Evolutionary conservation across 2,113 vertebrate species (phyloP), one percentile per base, ranked within the genome.

Genomic region (Brachypodius melanocephalos): DNA sequence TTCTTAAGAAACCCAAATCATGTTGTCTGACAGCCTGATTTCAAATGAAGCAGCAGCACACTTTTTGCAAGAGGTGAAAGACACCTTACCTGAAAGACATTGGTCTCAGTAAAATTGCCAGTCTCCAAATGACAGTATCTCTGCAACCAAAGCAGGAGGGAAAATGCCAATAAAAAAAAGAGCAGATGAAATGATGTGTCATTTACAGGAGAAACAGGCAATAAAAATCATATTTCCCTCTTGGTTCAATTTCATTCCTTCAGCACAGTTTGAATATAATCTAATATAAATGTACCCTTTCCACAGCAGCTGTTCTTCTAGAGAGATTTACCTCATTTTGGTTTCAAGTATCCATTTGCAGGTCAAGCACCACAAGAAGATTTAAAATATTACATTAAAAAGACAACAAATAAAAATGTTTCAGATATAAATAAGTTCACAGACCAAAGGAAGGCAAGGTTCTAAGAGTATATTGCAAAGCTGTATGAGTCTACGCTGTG

Each of bases 121-220:
- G 78, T 97, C 98, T 46, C 93, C 97, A 71, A 98, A 97, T 43
- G 42, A 5, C 59, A 98, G 80, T 61, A 97, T 83, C 40, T 98
- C 97, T 46, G 92, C 95, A 93, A 31, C 42, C 93, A 62, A 98
- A 92, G 92, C 63, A 97, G 62, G 92, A 98, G 80, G 90, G 94
- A 68, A 94, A 93, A 62, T 78, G 83, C 82, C 93, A 67, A 85
- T 97, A 96, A 97, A 97, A 95, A 82, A 75, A 96, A 42, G 25
- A 98, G 73, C 96, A 97, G 9, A 97, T 85, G 68, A 98, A 97
- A 85, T 96, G 80, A 63, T 97, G 94, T 29, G 95, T 96, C 31
- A 86, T 95, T 97, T 97, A 71, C 14, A 62, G 62, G 62, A 95
- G 78, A 91, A 94, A 36, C 22, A 73, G 43, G 88, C 45, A 90